phyloP scores from a whole-genome alignment of 2,797 vertebrate genomes.

The Lycodopsis pacificus region DNA sequence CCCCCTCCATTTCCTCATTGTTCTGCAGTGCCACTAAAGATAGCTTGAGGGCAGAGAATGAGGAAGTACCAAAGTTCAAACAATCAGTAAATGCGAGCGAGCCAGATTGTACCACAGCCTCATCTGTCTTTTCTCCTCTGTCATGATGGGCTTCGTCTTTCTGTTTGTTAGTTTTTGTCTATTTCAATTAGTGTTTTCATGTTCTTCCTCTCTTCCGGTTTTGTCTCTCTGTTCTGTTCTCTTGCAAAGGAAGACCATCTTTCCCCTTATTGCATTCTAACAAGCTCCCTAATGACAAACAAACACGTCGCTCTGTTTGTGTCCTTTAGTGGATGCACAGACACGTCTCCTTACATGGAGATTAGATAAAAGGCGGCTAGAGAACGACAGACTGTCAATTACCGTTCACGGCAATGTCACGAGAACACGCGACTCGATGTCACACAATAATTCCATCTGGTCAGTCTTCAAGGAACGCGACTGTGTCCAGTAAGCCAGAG shows the following conservation, averaged over 20 bases:
- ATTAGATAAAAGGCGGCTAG: conserved; percentile 10
- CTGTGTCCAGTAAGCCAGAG: no score
- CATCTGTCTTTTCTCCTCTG: background rate
- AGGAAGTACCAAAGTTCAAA: conserved; percentile 79
- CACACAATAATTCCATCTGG: no score
- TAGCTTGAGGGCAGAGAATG: conserved; percentile 54
- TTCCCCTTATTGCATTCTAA: background rate
- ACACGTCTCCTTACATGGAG: conserved; percentile 8
- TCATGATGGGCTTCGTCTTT: background rate
- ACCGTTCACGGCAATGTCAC: background rate
- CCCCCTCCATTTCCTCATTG: conserved; percentile 67
- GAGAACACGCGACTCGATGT: background rate
- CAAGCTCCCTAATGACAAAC: conserved; percentile 4
- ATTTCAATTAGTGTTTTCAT: background rate
- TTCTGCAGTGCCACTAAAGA: conserved; percentile 50
- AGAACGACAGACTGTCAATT: conserved; percentile 17
- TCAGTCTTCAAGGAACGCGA: no score
- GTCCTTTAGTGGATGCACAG: conserved; percentile 6
- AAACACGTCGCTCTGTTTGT: conserved; percentile 9
- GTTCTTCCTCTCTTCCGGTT: background rate
- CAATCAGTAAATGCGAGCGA: conserved; percentile 42
- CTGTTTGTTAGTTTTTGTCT: background rate
- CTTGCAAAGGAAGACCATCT: background rate
- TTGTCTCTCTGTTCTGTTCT: background rate
- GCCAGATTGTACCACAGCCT: conserved; percentile 12